Conservation (phyloP, 1,140 invertebrate species). For the Plectus sambesii region DNA sequence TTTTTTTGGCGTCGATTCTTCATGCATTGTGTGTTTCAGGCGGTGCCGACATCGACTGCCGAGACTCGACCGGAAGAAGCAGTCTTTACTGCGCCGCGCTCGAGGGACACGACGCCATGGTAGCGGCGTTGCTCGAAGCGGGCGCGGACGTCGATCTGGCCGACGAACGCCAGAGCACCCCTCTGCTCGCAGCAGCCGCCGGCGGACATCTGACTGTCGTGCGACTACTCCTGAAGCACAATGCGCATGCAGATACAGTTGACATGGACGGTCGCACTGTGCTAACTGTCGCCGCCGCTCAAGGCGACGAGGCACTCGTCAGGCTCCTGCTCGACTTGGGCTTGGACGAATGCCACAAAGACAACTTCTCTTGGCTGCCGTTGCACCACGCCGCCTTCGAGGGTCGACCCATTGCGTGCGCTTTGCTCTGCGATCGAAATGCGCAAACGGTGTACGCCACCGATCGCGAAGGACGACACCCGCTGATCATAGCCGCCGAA, state of each 20-base stretch:
- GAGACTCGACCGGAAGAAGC: background rate
- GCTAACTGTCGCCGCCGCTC: conserved; percentile 65
- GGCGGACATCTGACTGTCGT: conserved; percentile 72
- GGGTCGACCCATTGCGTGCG: conserved; percentile 74
- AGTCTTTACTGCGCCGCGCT: conserved; percentile 9
- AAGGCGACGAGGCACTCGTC: conserved; percentile 70
- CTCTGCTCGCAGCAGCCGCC: conserved; percentile 66
- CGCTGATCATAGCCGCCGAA: conserved; percentile 57
- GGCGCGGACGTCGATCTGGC: conserved; percentile 73
- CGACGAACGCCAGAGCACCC: conserved; percentile 64
- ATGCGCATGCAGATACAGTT: conserved; percentile 74
- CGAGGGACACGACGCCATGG: conserved; percentile 58
- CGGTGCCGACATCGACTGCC: conserved; percentile 22
- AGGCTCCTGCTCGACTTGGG: conserved; percentile 73
- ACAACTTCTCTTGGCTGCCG: conserved; percentile 75
- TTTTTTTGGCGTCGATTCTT: too few relatives aligned
- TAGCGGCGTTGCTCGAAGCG: conserved; percentile 68
- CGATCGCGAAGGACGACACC: background rate
- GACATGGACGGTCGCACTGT: conserved; percentile 78
- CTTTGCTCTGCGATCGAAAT: conserved; percentile 74
- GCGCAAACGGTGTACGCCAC: conserved; percentile 53
- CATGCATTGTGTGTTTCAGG: too few relatives aligned
- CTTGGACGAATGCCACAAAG: conserved; percentile 72
- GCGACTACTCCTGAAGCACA: conserved; percentile 69
- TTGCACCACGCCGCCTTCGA: conserved; percentile 82